Conservation (phyloP, 2,797 vertebrate species). For the Ceyx erithaca region DNA sequence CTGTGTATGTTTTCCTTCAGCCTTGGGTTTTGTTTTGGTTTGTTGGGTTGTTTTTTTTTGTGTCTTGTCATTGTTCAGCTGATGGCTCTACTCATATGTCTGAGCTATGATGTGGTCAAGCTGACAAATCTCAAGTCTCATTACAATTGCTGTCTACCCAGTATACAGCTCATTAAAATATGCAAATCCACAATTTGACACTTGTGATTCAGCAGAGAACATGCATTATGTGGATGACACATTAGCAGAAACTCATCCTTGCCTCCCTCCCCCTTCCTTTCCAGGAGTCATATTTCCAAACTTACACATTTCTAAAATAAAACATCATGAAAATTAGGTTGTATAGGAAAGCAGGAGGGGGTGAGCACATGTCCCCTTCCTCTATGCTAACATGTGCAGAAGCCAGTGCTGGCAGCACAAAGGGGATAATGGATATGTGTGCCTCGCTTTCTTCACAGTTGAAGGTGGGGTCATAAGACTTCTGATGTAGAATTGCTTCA, state of each 20-base stretch:
- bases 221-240: background rate
- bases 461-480: background rate
- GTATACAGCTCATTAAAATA: constrained; percentile 55
- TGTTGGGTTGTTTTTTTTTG: background rate
- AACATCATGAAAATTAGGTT: background rate
- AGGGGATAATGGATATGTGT: background rate
- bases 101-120: constrained; percentile 24
- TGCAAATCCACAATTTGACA: constrained; percentile 29
- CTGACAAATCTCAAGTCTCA: background rate
- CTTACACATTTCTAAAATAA: background rate
- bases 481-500: background rate
- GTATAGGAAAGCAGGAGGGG: background rate
- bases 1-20: background rate
- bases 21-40: background rate
- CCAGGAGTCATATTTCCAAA: background rate
- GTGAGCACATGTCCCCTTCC: rapidly evolving
- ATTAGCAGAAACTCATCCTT: constrained; percentile 24
- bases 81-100: background rate
- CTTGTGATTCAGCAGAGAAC: constrained; percentile 23
- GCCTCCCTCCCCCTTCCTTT: background rate
- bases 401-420: background rate
- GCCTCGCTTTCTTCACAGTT: background rate
- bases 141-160: constrained; percentile 22
- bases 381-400: background rate
- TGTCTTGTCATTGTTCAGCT: background rate